phyloP scores from a whole-genome alignment of 2,888 invertebrate genomes.

The Troides oblongomaculatus region DNA sequence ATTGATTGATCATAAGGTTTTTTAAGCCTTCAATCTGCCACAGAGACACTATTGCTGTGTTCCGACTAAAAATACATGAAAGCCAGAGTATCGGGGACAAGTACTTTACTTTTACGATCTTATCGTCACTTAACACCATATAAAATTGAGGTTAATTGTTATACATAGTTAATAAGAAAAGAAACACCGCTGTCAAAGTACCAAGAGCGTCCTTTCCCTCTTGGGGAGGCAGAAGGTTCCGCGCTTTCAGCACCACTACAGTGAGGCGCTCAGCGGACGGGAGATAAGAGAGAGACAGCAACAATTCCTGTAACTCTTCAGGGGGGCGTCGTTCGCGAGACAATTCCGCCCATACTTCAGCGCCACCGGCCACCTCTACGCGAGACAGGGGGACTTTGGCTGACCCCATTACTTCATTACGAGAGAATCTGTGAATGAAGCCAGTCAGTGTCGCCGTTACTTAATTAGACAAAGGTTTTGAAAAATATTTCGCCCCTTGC shows the following conservation, averaged over 20 bases:
- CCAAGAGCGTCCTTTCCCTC: conserved; percentile 83
- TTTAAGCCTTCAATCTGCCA: no score
- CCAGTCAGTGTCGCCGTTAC: background rate
- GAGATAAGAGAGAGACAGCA: conserved; percentile 91
- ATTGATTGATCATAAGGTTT: no score
- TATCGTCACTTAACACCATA: no score
- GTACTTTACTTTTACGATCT: no score
- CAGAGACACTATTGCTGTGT: no score
- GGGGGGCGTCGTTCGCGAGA: conserved; percentile 89
- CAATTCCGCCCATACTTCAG: conserved; percentile 94
- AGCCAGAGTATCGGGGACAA: no score
- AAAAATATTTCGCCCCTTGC: no score
- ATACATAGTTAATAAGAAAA: no score
- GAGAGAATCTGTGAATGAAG: conserved; percentile 82
- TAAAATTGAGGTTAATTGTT: no score
- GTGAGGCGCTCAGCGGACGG: conserved; percentile 93
- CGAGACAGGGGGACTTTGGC: conserved; percentile 88
- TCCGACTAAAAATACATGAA: no score
- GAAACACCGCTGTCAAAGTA: conserved; percentile 40
- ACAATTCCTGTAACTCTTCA: conserved; percentile 89
- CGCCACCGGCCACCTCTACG: conserved; percentile 87
- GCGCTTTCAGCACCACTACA: conserved; percentile 90
- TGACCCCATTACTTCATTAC: conserved; percentile 93
- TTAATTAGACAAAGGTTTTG: background rate
- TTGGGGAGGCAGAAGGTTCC: conserved; percentile 88